phyloP scores from a whole-genome alignment of 2,888 invertebrate genomes.

The Apamea sordens region DNA sequence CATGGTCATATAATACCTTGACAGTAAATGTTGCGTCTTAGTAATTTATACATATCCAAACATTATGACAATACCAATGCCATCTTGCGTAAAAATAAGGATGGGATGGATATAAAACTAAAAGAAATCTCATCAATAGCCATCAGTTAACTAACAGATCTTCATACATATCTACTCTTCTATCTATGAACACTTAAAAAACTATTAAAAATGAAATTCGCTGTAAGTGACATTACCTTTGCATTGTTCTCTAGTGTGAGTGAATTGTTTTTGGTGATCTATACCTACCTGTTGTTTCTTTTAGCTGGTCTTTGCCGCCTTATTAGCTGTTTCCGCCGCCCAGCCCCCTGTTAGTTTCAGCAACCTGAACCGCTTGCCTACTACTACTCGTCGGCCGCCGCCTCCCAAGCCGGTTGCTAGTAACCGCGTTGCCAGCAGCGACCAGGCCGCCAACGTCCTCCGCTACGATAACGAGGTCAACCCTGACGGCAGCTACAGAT shows the following conservation, averaged over 20 bases:
- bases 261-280: background rate
- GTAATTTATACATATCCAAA: too few relatives aligned
- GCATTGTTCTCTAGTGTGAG: slow-evolving; percentile 8
- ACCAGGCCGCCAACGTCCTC: slow-evolving; percentile 78
- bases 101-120: slow-evolving; percentile 75
- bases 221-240: slow-evolving; percentile 71
- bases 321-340: slow-evolving; percentile 79
- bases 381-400: slow-evolving; percentile 41
- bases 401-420: slow-evolving; percentile 49
- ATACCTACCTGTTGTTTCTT: slow-evolving; percentile 24
- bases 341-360: slow-evolving; percentile 65
- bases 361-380: slow-evolving; percentile 25
- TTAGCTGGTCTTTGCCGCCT: slow-evolving; percentile 75
- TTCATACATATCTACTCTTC: slow-evolving; percentile 37
- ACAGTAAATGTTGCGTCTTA: too few relatives aligned
- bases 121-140: slow-evolving; percentile 61
- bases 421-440: slow-evolving; percentile 65
- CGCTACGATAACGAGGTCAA: slow-evolving; percentile 81
- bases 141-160: slow-evolving; percentile 72
- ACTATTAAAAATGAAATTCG: slow-evolving; percentile 77
- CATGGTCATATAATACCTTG: too few relatives aligned
- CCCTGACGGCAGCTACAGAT: slow-evolving; percentile 88
- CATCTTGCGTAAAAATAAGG: slow-evolving; percentile 76
- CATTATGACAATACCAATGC: slow-evolving; percentile 52
- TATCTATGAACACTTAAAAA: slow-evolving; percentile 16